Evolutionary conservation across 2,888 invertebrate species (phyloP).

Genomic region (Bruchidius siliquastri): DNA sequence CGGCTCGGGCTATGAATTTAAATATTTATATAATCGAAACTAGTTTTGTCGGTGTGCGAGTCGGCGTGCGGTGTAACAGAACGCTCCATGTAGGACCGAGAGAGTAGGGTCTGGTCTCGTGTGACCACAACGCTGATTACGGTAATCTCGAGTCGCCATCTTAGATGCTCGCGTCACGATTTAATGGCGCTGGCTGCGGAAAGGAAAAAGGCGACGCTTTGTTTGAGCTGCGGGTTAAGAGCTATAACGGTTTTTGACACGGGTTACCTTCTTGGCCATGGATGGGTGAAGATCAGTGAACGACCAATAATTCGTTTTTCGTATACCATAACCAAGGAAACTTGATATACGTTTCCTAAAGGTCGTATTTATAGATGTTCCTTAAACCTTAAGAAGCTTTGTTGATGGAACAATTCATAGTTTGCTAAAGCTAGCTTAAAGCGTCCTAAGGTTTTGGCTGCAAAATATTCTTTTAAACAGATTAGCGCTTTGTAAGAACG

Average conservation of each 20-base stretch:
- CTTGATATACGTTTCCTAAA: too few species aligned
- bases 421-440: too few species aligned
- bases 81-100: not conserved
- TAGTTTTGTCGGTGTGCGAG: not conserved
- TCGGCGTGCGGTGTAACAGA: not conserved
- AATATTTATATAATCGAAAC: not conserved
- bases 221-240: not conserved
- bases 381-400: too few species aligned
- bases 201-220: not conserved
- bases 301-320: too few species aligned
- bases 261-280: not conserved
- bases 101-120: conserved; percentile 21
- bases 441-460: too few species aligned
- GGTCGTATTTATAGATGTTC: too few species aligned
- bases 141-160: conserved; percentile 35
- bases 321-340: too few species aligned
- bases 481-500: too few species aligned
- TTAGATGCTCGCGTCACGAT: conserved; percentile 26
- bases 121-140: conserved; percentile 33
- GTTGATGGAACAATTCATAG: too few species aligned
- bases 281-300: too few species aligned
- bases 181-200: conserved; percentile 25
- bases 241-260: not conserved
- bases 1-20: not conserved
- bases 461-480: too few species aligned